Evolutionary conservation across 2,888 invertebrate species (phyloP), one percentile per base, ranked within the genome.

Genomic region (Anagyrus pseudococci): DNA sequence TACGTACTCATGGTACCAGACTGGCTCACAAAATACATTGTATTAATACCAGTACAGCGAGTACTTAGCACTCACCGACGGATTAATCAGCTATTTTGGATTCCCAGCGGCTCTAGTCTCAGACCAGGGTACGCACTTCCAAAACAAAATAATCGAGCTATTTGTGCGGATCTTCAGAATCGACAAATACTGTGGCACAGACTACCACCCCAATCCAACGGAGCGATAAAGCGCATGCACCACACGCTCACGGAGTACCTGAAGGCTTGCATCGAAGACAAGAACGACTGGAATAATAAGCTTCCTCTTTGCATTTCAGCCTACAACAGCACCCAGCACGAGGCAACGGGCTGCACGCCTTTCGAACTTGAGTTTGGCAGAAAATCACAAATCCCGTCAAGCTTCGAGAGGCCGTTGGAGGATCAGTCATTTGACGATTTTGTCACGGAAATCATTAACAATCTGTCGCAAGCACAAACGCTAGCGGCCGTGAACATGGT

Each of bases 401-500:
- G 46, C 15, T 46, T 46, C n/a, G 2, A 19, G 15, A 7, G 20
- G 13, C 23, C n/a, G 13, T 0, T 2, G 2, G 15, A 2, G 2
- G 3, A 37, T 37, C 33, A 20, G 17, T 26, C 29, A 33, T 37
- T n/a, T n/a, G n/a, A n/a, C n/a, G n/a, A n/a, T n/a, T n/a, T n/a
- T n/a, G n/a, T n/a, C n/a, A n/a, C n/a, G n/a, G n/a, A n/a, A n/a
- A n/a, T n/a, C n/a, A n/a, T n/a, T n/a, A n/a, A n/a, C n/a, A n/a
- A n/a, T n/a, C n/a, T n/a, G n/a, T n/a, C n/a, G n/a, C n/a, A n/a
- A n/a, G n/a, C n/a, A n/a, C n/a, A n/a, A 52, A 43, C 56, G 2
- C 7, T 50, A 13, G 64, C 67, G 2, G 52, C 33, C 0, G 23
- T 54, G n/a, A 66, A 68, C 26, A 22, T 62, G 13, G 19, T 44